Evolutionary conservation across 2,113 vertebrate species (phyloP).

Genomic region (Scolopax mira): DNA sequence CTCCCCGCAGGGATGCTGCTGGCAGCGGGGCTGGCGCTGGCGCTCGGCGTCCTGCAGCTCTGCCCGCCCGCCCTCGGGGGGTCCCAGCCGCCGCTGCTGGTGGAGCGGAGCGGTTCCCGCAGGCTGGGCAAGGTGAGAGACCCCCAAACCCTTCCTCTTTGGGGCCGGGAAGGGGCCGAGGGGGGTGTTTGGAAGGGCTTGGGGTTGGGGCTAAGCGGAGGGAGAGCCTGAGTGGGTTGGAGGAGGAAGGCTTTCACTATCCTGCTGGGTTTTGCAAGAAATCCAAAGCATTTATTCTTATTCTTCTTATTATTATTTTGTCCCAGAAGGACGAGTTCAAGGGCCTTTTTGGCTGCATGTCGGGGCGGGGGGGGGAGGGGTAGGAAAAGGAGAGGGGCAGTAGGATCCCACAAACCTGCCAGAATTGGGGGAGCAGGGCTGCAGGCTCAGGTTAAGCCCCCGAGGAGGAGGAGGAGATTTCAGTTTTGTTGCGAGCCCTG

Average conservation of each 20-base stretch:
- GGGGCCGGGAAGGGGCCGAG: background rate
- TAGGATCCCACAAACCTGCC: fast-evolving
- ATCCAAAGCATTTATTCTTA: background rate
- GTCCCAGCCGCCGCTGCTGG: background rate
- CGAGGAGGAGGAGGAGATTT: background rate
- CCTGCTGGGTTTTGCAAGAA: background rate
- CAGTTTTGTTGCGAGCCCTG: background rate
- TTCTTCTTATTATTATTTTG: background rate
- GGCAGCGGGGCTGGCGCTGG: background rate
- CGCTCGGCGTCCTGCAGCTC: conserved; percentile 26
- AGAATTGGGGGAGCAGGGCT: fast-evolving
- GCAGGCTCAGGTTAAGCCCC: background rate
- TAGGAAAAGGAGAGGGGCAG: too few species aligned
- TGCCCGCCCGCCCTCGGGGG: background rate
- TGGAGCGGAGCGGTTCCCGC: background rate
- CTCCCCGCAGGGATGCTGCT: background rate
- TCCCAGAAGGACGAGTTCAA: background rate
- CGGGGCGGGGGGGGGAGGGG: too few species aligned
- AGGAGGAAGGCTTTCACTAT: background rate
- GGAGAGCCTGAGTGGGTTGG: background rate
- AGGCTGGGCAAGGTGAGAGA: conserved; percentile 8
- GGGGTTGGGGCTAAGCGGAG: background rate
- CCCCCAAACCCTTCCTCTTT: background rate
- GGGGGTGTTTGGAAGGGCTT: too few species aligned
- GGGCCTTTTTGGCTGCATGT: background rate